phyloP scores from a whole-genome alignment of 2,888 invertebrate genomes.

The Chrysolina haemoptera region DNA sequence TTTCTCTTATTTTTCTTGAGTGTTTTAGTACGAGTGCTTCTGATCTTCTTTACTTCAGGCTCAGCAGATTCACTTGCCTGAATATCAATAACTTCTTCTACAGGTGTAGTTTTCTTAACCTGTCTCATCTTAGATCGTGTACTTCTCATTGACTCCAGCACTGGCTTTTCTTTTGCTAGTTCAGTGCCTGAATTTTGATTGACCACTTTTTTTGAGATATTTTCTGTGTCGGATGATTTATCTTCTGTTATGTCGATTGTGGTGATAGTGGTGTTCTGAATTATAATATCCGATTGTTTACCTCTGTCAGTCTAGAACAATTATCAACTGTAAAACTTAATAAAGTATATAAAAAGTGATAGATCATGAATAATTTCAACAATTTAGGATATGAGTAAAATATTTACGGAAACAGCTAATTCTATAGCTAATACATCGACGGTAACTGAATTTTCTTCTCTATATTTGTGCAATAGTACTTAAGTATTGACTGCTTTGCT shows the following conservation, averaged over 20 bases:
- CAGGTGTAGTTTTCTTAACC: slow-evolving; percentile 19
- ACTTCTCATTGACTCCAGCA: slow-evolving; percentile 13
- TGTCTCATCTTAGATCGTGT: slow-evolving; percentile 42
- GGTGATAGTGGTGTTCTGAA: slow-evolving; percentile 54
- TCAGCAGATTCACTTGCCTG: slow-evolving; percentile 10
- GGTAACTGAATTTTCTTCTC: no score
- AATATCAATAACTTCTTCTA: slow-evolving; percentile 10
- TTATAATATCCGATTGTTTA: slow-evolving; percentile 56
- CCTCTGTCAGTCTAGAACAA: slow-evolving; percentile 38
- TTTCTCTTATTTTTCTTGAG: slow-evolving; percentile 33
- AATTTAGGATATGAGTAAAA: no score
- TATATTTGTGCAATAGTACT: no score
- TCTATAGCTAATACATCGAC: no score
- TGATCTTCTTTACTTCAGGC: slow-evolving; percentile 27
- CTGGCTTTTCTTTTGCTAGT: slow-evolving; percentile 22
- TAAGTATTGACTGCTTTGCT: no score
- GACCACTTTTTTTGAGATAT: slow-evolving; percentile 26
- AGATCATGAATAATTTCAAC: no score
- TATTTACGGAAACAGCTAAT: no score
- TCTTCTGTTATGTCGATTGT: slow-evolving; percentile 56
- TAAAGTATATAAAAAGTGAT: no score
- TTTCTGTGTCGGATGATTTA: slow-evolving; percentile 48
- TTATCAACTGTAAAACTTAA: no score
- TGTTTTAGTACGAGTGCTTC: slow-evolving; percentile 48
- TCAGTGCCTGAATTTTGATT: slow-evolving; percentile 23